phyloP scores from a whole-genome alignment of 2,113 vertebrate genomes.

The Tichodroma muraria region DNA sequence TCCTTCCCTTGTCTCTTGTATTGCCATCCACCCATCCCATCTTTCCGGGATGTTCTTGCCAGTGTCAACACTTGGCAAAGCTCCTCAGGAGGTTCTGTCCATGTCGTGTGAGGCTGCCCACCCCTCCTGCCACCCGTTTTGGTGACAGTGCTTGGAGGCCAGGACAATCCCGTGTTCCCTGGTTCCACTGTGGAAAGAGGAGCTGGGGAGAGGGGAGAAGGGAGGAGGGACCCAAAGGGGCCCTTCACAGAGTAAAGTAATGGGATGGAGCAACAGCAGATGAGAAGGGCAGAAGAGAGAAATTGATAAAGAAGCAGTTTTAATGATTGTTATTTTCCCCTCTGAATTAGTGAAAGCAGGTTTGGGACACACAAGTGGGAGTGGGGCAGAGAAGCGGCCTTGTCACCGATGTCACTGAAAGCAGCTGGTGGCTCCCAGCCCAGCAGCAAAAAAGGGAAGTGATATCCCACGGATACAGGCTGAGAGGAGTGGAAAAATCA shows the following conservation, averaged over 20 bases:
- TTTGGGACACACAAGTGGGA: background rate
- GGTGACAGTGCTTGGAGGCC: background rate
- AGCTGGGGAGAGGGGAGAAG: accelerated
- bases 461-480: background rate
- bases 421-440: background rate
- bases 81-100: background rate
- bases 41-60: background rate
- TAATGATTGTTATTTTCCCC: background rate
- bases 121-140: background rate
- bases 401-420: background rate
- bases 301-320: background rate
- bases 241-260: background rate
- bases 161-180: background rate
- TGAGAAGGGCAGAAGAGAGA: background rate
- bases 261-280: background rate
- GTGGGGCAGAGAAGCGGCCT: background rate
- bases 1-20: background rate
- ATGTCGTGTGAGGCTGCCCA: background rate
- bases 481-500: background rate
- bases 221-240: background rate
- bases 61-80: background rate
- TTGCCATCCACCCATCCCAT: background rate
- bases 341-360: background rate
- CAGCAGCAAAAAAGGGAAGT: background rate
- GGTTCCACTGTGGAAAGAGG: background rate